Evolutionary conservation across 2,113 vertebrate species (phyloP), one percentile per base, ranked within the genome.

Genomic region (Zosterops japonicus): DNA sequence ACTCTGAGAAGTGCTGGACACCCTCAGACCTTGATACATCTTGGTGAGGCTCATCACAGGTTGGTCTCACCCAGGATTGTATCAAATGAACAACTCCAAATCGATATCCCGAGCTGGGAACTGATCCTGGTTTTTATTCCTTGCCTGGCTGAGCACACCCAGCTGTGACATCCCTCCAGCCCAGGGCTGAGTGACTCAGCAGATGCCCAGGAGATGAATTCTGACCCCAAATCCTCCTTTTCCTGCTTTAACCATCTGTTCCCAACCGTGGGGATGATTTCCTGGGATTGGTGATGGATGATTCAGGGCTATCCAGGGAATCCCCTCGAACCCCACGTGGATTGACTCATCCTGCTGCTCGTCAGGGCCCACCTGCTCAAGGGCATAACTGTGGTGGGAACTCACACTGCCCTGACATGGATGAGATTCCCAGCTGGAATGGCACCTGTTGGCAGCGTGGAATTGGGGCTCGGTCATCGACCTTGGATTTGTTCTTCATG

Each of bases 251-350:
- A 95, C 72, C 23, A 41, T 75, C 95, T 91, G 89, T 89, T 89
- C 83, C 94, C 96, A 95, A 90, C 53, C 71, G 15, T 71, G 87
- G 86, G 56, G 93, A 93, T 80, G 22, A 27, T 68, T 86, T 93
- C 90, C 88, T 15, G 47, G 67, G 87, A 83, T 75, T 61, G 39
- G 50, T 68, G 86, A 69, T 5, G 55, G 76, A 52, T 97, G 97
- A 97, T 91, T 96, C 97, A 97, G 87, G 9, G 67, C 87, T 92
- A 64, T 95, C 93, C 89, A 96, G 96, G 94, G 96, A 98, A 97
- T 96, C 94, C 96, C 95, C 97, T 89, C 60, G 31, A 95, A 19
- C 60, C 87, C 89, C 92, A 63, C 52, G 3, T 22, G 31, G 41
- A 46, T 52, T 98, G 97, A 97, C 68, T 97, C 97, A 97, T 65